A percentile compares a stretch with the other conserved stretches of the same genome.
Conservation (phyloP, 2,888 invertebrate genomes). For the Nycteola revayana region DNA sequence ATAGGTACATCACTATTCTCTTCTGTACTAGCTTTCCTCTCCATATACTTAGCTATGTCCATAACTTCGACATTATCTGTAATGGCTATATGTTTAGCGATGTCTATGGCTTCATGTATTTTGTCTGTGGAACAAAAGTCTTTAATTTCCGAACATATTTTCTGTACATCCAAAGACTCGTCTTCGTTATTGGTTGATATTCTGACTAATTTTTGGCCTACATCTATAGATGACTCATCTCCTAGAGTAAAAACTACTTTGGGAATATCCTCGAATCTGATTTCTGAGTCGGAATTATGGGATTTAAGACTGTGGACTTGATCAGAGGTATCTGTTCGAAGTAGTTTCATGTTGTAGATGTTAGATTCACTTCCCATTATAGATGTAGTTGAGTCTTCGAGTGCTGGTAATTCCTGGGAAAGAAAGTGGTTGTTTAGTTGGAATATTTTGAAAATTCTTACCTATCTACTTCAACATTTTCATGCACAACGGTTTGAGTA, state of each 20-base stretch:
- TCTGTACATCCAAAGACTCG: constrained; percentile 48
- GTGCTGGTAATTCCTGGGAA: constrained; percentile 54
- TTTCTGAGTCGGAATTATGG: constrained; percentile 69
- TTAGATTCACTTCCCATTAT: constrained; percentile 78
- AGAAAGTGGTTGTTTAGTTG: constrained; percentile 4
- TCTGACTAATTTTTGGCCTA: constrained; percentile 52
- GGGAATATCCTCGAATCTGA: constrained; percentile 39
- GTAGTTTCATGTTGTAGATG: constrained; percentile 64
- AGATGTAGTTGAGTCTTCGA: constrained; percentile 68
- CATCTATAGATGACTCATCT: constrained; percentile 37
- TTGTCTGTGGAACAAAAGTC: constrained; percentile 50
- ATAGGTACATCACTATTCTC: constrained; percentile 39
- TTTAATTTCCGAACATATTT: constrained; percentile 65
- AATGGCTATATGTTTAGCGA: constrained; percentile 41
- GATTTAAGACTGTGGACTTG: constrained; percentile 38
- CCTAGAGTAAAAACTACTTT: constrained; percentile 68
- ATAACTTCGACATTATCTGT: constrained; percentile 16
- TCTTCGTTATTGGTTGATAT: constrained; percentile 69
- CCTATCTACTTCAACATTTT: too few relatives aligned
- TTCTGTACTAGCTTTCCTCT: constrained; percentile 33
- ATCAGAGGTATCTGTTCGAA: constrained; percentile 34
- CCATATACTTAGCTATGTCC: constrained; percentile 36
- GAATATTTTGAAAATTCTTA: too few relatives aligned
- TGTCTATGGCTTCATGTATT: constrained; percentile 48
- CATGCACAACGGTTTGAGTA: too few relatives aligned